Evolutionary conservation across 2,113 vertebrate species (phyloP).

Genomic region (rabbit (Oryctolagus cuniculus)): mOryCun1.1 NC_091432.1:57303001-57303500

Average conservation of each 20-base stretch:
- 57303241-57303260: not conserved
- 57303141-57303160: not conserved
- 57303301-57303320: constrained; percentile 5
- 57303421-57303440: too few species aligned
- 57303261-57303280: not conserved
- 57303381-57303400: not conserved
- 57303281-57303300: not conserved
- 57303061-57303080: constrained; percentile 25
- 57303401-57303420: too few species aligned
- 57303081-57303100: not conserved
- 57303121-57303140: not conserved
- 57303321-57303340: not conserved
- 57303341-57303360: not conserved
- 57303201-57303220: not conserved
- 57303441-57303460: too few species aligned
- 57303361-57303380: constrained; percentile 7
- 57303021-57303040: not conserved
- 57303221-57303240: not conserved
- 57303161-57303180: not conserved
- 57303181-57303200: not conserved
- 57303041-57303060: not conserved
- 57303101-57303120: not conserved
- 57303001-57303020: not conserved
- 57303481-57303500: too few species aligned
- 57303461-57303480: too few species aligned